Evolutionary conservation across 2,113 vertebrate species (phyloP).

Genomic region (Crotalus horridus): DNA sequence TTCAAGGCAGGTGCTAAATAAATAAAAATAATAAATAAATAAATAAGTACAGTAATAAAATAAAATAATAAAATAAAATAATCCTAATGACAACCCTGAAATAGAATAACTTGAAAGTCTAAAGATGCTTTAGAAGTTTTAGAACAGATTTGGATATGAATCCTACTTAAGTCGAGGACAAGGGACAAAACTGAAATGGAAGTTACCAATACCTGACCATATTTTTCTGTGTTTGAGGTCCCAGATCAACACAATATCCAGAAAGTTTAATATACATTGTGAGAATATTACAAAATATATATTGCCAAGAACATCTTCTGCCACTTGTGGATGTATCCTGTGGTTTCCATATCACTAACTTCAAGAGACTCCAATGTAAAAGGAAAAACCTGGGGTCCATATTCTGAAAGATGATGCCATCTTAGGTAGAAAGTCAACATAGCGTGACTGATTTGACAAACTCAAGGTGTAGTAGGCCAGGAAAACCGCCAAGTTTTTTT

Average conservation of each 20-base stretch:
- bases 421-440: constrained; percentile 53
- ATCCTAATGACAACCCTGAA: background rate
- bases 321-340: constrained; percentile 1
- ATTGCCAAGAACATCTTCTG: background rate
- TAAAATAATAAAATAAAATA: no score
- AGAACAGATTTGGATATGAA: background rate
- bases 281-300: background rate
- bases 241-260: background rate
- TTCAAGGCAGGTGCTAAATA: background rate
- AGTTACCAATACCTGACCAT: background rate
- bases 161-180: background rate
- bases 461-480: constrained; percentile 60
- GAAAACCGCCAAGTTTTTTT: constrained; percentile 55
- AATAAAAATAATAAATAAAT: background rate
- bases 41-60: no score
- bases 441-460: constrained; percentile 63
- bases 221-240: background rate
- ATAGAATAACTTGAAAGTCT: background rate
- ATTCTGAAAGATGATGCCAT: background rate
- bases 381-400: background rate
- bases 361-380: background rate
- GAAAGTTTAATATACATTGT: background rate
- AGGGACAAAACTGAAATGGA: background rate
- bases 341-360: background rate
- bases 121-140: background rate